These are phyloP conservation scores for Campopleginae sp. DNA, from an alignment of 2,888 invertebrate species.

Conservation along the genomic window DNA sequence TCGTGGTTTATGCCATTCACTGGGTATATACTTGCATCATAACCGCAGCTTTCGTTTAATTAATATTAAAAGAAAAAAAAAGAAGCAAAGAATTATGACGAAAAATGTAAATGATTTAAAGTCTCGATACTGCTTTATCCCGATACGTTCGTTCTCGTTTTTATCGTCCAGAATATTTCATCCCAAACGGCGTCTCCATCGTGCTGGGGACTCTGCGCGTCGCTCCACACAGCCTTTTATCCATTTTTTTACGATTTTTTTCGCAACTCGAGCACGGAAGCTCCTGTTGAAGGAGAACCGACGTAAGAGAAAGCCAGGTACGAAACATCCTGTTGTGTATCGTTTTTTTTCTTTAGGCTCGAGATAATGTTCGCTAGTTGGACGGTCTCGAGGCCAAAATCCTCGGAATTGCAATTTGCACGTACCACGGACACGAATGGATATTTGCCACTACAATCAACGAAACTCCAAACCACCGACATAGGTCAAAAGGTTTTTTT, in stretches of 20 bases:
- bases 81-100: conserved; percentile 78
- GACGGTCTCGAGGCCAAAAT: conserved; percentile 41
- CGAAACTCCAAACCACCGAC: conserved; percentile 8
- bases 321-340: conserved; percentile 23
- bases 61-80: conserved; percentile 79
- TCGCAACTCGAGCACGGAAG: conserved; percentile 14
- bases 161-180: background rate
- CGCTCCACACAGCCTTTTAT: background rate
- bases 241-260: background rate
- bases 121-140: conserved; percentile 23
- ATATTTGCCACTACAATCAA: conserved; percentile 5
- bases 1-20: conserved; percentile 1
- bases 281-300: conserved; percentile 25
- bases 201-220: background rate
- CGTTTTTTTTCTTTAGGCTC: background rate
- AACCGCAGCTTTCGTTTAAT: conserved; percentile 67
- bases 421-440: conserved; percentile 19
- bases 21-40: background rate
- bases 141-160: conserved; percentile 18
- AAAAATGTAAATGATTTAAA: conserved; percentile 66
- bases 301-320: background rate
- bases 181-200: background rate
- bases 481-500: conserved; percentile 18
- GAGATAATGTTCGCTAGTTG: conserved; percentile 26
- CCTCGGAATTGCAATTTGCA: conserved; percentile 51